phyloP scores from a whole-genome alignment of 2,113 vertebrate species.

The Nyctereutes procyonoides region DNA sequence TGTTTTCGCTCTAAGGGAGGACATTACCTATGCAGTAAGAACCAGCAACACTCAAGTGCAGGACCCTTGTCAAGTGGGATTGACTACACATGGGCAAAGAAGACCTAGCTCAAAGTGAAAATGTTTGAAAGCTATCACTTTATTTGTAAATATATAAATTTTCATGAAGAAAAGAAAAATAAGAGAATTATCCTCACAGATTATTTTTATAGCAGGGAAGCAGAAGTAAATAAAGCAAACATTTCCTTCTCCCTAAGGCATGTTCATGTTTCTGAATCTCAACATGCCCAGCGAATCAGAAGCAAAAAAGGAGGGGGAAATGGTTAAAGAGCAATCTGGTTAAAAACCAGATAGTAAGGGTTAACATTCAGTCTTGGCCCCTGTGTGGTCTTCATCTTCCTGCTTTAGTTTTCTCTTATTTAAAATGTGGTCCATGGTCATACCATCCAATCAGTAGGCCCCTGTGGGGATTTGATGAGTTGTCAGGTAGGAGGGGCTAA shows the following conservation, averaged over 20 bases:
- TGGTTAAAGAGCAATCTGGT: not conserved
- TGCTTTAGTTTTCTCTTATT: not conserved
- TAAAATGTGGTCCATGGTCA: not conserved
- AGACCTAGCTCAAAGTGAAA: not conserved
- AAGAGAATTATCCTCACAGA: not conserved
- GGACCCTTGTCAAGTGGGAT: not conserved
- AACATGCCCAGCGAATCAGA: not conserved
- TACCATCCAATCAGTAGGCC: not conserved
- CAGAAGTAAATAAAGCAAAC: not conserved
- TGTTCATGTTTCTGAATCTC: conserved; percentile 32
- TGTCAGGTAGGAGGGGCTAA: not conserved
- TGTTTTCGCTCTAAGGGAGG: not conserved
- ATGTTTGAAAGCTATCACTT: not conserved
- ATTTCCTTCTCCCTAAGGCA: not conserved
- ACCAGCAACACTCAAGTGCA: not conserved
- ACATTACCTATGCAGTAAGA: not conserved
- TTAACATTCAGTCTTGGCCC: not conserved
- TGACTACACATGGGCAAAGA: not conserved
- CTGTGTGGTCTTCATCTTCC: not conserved
- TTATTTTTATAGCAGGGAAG: not conserved
- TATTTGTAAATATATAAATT: not conserved
- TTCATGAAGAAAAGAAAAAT: conserved; percentile 16
- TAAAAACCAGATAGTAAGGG: not conserved
- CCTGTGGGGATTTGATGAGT: not conserved
- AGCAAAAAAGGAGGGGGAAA: not conserved